phyloP scores from a whole-genome alignment of 2,113 vertebrate genomes.

The Psilopsiagon aymara region DNA sequence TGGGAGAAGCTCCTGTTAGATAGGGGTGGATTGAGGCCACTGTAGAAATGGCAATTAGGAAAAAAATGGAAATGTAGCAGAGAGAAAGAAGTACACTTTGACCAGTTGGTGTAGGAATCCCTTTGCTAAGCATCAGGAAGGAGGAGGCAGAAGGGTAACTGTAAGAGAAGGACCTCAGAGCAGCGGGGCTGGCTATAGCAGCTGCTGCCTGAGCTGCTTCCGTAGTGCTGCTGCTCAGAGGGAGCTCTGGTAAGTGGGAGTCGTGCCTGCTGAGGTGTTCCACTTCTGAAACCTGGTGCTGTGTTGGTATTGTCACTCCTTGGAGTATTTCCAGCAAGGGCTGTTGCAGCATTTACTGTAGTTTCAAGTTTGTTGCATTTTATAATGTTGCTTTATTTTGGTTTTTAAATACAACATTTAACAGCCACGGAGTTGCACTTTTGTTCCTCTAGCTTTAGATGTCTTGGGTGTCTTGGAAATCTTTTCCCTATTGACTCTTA shows the following conservation, averaged over 20 bases:
- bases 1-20: neutral
- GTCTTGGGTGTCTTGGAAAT: neutral
- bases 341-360: neutral
- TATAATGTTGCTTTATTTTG: neutral
- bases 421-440: neutral
- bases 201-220: neutral
- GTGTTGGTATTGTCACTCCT: neutral
- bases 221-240: neutral
- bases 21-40: neutral
- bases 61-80: neutral
- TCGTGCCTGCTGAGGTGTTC: neutral
- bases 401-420: neutral
- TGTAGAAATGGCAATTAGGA: neutral
- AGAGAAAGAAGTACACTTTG: neutral
- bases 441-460: neutral
- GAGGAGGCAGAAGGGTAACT: neutral
- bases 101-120: neutral
- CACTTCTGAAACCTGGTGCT: neutral
- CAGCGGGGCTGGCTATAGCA: neutral
- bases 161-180: neutral
- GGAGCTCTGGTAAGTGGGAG: neutral
- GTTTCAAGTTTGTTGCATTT: neutral
- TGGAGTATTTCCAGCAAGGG: neutral
- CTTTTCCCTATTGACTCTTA: neutral
- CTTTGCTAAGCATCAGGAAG: neutral